Evolutionary conservation across 2,113 vertebrate genomes (phyloP).

Genomic region (Harpagus bidentatus): DNA sequence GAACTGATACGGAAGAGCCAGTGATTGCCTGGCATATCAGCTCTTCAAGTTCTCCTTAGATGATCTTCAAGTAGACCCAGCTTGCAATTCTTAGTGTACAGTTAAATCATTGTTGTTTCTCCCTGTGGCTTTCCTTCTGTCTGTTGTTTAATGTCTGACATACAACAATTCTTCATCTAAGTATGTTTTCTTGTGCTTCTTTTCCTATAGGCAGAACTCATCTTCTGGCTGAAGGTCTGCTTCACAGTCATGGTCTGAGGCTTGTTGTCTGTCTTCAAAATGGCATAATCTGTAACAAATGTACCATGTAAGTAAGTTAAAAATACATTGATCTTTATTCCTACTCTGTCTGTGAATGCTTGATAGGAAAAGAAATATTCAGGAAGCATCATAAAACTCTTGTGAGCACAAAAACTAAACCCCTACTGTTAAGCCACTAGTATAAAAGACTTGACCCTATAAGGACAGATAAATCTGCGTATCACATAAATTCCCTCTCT

Average conservation of each 20-base stretch:
- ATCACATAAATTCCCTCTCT: not conserved
- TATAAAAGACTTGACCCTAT: not conserved
- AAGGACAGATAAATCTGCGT: not conserved
- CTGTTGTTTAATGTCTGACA: not conserved
- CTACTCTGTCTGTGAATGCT: not conserved
- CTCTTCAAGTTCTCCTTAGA: not conserved
- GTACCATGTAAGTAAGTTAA: conserved; percentile 26
- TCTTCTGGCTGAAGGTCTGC: not conserved
- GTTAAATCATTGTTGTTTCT: not conserved
- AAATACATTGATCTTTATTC: conserved; percentile 36
- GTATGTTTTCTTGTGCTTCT: not conserved
- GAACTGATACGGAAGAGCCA: not conserved
- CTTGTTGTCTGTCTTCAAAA: not conserved
- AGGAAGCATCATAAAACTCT: not conserved
- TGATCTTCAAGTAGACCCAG: not conserved
- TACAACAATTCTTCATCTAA: not conserved
- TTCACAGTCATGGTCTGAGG: not conserved
- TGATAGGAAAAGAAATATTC: not conserved
- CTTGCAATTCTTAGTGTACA: not conserved
- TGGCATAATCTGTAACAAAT: conserved; percentile 22
- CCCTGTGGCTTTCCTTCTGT: not conserved
- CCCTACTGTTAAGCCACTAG: not conserved
- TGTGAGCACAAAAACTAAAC: not conserved
- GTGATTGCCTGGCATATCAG: not conserved
- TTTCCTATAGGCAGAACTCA: not conserved